phyloP scores from a whole-genome alignment of 1,140 invertebrate species.

The Tenebrio molitor region DNA sequence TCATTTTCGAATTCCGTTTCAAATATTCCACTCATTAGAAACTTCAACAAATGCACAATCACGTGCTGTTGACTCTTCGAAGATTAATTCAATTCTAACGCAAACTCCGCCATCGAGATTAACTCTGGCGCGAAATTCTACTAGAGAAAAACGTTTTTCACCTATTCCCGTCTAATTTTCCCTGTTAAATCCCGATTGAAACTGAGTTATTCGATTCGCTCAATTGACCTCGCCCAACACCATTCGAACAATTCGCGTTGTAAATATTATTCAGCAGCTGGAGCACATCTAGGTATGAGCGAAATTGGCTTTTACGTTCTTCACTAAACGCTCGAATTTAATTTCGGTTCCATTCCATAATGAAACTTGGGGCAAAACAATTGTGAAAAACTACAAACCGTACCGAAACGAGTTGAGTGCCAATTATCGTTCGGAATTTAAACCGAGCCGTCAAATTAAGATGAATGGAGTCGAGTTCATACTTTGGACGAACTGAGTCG shows the following conservation, averaged over 20 bases:
- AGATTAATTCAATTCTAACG: background rate
- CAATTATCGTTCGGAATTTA: constrained; percentile 14
- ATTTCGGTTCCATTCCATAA: too few species aligned
- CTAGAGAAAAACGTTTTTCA: background rate
- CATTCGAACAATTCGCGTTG: too few species aligned
- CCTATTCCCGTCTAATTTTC: background rate
- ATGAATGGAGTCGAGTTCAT: too few species aligned
- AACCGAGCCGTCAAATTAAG: too few species aligned
- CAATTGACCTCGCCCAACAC: too few species aligned
- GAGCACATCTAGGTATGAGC: background rate
- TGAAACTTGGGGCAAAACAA: too few species aligned
- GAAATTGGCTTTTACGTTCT: background rate
- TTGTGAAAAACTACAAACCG: background rate
- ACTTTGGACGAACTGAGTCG: too few species aligned
- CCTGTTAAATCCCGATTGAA: too few species aligned
- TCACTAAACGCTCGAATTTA: background rate
- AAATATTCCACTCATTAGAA: constrained; percentile 8
- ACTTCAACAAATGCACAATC: constrained; percentile 31
- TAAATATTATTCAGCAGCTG: constrained; percentile 2
- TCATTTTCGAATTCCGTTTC: constrained; percentile 8
- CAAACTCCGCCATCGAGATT: background rate
- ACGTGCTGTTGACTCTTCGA: constrained; percentile 8
- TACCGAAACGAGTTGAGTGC: background rate
- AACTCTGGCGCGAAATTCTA: background rate
- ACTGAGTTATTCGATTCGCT: too few species aligned